phyloP scores from a whole-genome alignment of 2,888 invertebrate species.

The Abrostola triplasia region DNA sequence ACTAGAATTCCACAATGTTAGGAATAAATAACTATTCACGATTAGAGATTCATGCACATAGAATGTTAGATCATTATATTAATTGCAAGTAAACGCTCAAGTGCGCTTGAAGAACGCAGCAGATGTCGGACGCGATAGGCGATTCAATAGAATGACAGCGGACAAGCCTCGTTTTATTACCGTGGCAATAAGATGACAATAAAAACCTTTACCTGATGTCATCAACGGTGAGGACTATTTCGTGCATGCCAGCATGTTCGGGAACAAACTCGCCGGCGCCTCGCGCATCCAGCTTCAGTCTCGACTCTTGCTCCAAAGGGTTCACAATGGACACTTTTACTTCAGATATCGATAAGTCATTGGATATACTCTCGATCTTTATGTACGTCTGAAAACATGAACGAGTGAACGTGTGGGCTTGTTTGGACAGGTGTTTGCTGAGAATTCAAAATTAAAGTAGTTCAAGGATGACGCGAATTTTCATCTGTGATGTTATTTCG shows the following conservation, averaged over 20 bases:
- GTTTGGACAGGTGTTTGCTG: conserved; percentile 44
- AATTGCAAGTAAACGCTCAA: conserved; percentile 8
- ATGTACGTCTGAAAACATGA: conserved; percentile 90
- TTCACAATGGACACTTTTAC: conserved; percentile 93
- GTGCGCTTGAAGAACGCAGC: conserved; percentile 16
- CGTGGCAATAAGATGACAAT: conserved; percentile 15
- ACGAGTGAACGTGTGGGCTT: conserved; percentile 22
- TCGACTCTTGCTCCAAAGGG: conserved; percentile 91
- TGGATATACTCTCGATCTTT: conserved; percentile 91
- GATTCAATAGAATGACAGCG: conserved; percentile 12
- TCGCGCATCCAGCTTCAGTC: conserved; percentile 90
- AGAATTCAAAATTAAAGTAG: conserved; percentile 40
- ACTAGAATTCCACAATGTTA: too few relatives aligned
- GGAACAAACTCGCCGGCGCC: conserved; percentile 96
- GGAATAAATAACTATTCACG: too few relatives aligned
- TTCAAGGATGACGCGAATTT: conserved; percentile 24
- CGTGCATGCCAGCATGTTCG: conserved; percentile 97
- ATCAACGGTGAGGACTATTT: conserved; percentile 90
- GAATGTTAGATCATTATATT: conserved; percentile 9
- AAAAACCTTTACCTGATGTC: conserved; percentile 84
- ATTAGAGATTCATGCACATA: background rate
- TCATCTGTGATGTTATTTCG: conserved; percentile 2
- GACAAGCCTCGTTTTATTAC: conserved; percentile 23
- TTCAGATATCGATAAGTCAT: conserved; percentile 91
- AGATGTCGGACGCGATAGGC: conserved; percentile 8